These are phyloP conservation scores for Pseudococcus viburni DNA, from an alignment of 2,888 invertebrate species.

Conservation along the genomic window DNA sequence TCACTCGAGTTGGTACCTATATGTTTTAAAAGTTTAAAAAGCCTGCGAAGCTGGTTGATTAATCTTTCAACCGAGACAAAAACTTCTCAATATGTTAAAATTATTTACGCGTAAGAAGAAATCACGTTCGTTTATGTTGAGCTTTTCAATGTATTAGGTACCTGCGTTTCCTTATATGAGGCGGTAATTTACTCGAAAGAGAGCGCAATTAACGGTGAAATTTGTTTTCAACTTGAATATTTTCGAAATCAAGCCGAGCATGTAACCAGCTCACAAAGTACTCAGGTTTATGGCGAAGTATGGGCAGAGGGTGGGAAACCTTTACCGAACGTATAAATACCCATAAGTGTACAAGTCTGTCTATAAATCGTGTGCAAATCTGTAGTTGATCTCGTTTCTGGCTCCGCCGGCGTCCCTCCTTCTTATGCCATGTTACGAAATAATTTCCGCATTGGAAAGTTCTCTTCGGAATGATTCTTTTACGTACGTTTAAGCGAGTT, in stretches of 20 bases:
- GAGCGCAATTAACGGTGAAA: conserved; percentile 30
- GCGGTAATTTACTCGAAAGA: conserved; percentile 7
- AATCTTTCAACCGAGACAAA: conserved; percentile 40
- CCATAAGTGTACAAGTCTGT: neutral
- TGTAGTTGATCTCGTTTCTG: conserved; percentile 1
- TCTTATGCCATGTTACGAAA: neutral
- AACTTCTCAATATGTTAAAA: conserved; percentile 13
- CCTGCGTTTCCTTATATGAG: neutral
- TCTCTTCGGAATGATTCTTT: neutral
- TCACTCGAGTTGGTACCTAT: neutral
- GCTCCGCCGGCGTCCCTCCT: neutral
- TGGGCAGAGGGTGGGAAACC: neutral
- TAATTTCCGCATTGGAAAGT: conserved; percentile 2
- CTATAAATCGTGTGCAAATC: neutral
- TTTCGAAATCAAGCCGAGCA: conserved; percentile 30
- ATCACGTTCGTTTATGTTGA: neutral
- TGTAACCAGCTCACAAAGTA: neutral
- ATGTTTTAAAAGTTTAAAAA: conserved; percentile 42
- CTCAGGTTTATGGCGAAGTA: neutral
- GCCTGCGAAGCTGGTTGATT: conserved; percentile 23
- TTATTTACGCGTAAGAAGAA: conserved; percentile 21
- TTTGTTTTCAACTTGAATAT: conserved; percentile 31
- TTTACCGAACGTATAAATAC: neutral
- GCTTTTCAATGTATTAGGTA: neutral
- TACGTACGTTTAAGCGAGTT: neutral